Evolutionary conservation across 2,888 invertebrate genomes (phyloP), one percentile per base, ranked within the genome.

Genomic region (Caenorhabditis wallacei): DNA sequence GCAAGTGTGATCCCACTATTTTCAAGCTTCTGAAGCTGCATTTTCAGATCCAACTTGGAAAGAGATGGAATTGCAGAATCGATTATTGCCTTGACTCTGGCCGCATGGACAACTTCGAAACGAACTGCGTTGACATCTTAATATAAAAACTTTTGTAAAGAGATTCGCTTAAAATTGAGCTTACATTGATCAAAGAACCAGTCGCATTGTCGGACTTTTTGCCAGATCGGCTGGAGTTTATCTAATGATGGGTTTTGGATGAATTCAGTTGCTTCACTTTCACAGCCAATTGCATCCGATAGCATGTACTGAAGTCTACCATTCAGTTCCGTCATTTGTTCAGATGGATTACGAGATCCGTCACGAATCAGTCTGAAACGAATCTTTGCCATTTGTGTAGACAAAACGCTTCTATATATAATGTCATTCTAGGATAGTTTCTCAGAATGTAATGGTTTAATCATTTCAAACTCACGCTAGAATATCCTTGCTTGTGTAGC

Each of bases 101-200:
- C 53, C 2, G 76, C 68, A 2, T 20, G 22, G 7, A 43, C 4
- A 2, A 75, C 48, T 61, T 83, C 80, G 13, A 10, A 20, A 0
- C 83, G 70, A 8, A 83, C 37, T 3, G 20, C 8, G 20, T 83
- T 48, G 10, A 83, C 71, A 35, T 64, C 83, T 83, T 59, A 37
- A 80, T 63, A 22, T 2, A 10, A 48, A n/a, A 16, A 26, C 4
- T 26, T 24, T 18, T 53, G n/a, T 2, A 63, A 40, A 18, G n/a
- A 43, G n/a, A 8, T 8, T 1, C n/a, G n/a, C n/a, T n/a, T n/a
- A n/a, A n/a, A 20, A 35, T 16, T 5, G 30, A 51, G 68, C 79
- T 70, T 18, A 84, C 84, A 35, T 46, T 59, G 43, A 4, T 51
- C 78, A 7, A 46, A 64, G 16, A 53, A 70, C 84, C 84, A 84